phyloP scores from a whole-genome alignment of 2,113 vertebrate species.

The Spilogale gracilis region DNA sequence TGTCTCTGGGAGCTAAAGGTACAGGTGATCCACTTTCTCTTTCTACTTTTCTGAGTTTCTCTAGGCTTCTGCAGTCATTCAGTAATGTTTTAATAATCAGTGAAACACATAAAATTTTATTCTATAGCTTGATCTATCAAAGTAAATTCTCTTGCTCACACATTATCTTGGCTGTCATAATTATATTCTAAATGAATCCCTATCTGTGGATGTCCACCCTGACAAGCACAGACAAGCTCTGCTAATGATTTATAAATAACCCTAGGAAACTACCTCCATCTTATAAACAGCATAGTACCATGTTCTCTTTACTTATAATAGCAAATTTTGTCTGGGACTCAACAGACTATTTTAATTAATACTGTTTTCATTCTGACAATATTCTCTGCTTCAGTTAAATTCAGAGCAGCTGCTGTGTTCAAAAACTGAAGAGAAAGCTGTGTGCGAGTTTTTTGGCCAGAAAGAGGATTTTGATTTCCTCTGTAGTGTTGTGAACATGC shows the following conservation, averaged over 20 bases:
- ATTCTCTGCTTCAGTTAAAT: slow-evolving; percentile 57
- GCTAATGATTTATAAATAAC: slow-evolving; percentile 59
- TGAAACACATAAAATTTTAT: neutral
- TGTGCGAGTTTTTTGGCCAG: neutral
- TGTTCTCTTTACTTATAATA: neutral
- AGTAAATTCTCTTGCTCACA: neutral
- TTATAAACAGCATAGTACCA: neutral
- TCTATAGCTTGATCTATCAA: slow-evolving; percentile 29
- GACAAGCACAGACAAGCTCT: neutral
- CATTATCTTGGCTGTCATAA: neutral
- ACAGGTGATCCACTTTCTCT: neutral
- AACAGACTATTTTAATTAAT: slow-evolving; percentile 62
- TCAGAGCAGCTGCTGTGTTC: neutral
- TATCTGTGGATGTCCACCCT: slow-evolving; percentile 10
- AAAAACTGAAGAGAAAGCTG: neutral
- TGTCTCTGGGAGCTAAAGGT: neutral
- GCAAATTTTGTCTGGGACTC: slow-evolving; percentile 8
- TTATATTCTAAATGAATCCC: neutral
- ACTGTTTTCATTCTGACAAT: slow-evolving; percentile 35
- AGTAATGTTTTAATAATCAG: slow-evolving; percentile 47
- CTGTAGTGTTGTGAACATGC: neutral
- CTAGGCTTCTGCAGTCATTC: neutral
- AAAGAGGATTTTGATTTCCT: neutral
- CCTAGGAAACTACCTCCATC: neutral
- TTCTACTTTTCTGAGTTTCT: slow-evolving; percentile 1